A percentile compares a stretch with the other conserved stretches of the same genome.
phyloP scores from a whole-genome alignment of 2,888 invertebrate species.

The Nowickia ferox region DNA sequence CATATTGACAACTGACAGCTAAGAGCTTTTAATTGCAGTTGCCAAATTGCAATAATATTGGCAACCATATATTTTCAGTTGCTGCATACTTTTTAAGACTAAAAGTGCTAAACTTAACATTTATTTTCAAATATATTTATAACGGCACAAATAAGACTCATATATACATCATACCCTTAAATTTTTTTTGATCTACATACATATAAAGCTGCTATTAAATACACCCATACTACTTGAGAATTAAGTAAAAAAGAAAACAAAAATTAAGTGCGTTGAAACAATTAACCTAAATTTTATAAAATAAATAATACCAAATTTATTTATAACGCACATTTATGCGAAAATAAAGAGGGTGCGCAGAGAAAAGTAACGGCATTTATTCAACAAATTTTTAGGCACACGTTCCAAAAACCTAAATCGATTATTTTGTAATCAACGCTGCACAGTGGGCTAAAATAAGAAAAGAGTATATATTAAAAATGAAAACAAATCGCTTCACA shows the following conservation, averaged over 20 bases:
- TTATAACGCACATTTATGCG: conserved; percentile 2
- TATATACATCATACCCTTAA: conserved; percentile 11
- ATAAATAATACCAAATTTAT: conserved; percentile 22
- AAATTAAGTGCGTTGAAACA: conserved; percentile 25
- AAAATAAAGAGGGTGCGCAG: conserved; percentile 1
- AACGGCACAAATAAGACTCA: neutral
- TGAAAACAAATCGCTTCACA: too few relatives aligned
- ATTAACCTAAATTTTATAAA: conserved; percentile 54
- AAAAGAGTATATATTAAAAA: too few relatives aligned
- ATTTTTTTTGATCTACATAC: conserved; percentile 1
- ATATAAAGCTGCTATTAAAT: neutral
- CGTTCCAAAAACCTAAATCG: conserved; percentile 18
- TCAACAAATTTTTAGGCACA: conserved; percentile 23
- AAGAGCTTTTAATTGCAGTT: too few relatives aligned
- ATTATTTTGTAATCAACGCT: conserved; percentile 26
- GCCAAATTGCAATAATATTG: too few relatives aligned
- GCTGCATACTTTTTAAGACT: too few relatives aligned
- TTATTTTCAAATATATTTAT: neutral
- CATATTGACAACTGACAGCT: too few relatives aligned
- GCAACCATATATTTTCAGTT: too few relatives aligned
- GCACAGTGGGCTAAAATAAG: neutral
- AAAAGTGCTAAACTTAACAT: too few relatives aligned
- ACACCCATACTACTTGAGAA: neutral
- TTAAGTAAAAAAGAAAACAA: neutral
- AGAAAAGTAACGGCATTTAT: neutral